Conservation (phyloP, 2,888 invertebrate species). For the Lasioglossum vierecki region DNA sequence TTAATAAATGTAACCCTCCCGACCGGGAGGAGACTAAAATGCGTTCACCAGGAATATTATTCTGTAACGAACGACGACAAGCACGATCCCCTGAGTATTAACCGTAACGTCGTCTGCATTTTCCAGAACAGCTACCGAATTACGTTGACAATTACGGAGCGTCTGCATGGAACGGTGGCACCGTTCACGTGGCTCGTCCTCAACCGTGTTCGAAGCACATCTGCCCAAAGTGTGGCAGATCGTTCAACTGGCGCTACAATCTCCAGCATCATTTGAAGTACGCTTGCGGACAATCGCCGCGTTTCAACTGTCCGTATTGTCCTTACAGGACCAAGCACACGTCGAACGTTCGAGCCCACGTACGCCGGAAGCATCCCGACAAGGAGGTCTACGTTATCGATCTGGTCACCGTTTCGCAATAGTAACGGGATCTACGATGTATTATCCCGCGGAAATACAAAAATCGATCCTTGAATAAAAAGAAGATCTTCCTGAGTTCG, state of each 20-base stretch:
- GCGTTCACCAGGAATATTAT: background rate
- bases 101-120: conserved; percentile 55
- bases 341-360: conserved; percentile 66
- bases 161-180: conserved; percentile 13
- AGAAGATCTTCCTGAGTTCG: background rate
- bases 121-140: conserved; percentile 53
- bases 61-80: background rate
- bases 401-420: conserved; percentile 36
- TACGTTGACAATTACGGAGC: conserved; percentile 6
- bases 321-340: conserved; percentile 65
- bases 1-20: background rate
- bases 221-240: conserved; percentile 61
- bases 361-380: conserved; percentile 60
- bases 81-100: conserved; percentile 29
- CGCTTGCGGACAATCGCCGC: conserved; percentile 74
- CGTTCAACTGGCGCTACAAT: conserved; percentile 67
- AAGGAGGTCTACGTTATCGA: conserved; percentile 61
- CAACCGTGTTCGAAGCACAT: conserved; percentile 33
- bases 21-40: background rate
- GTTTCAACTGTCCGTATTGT: conserved; percentile 75
- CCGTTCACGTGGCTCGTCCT: conserved; percentile 8
- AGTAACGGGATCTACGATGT: background rate
- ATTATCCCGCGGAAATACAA: background rate
- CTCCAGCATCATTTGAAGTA: conserved; percentile 65
- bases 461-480: conserved; percentile 16